phyloP scores from a whole-genome alignment of 2,888 invertebrate species.

The Aphodius granarius region DNA sequence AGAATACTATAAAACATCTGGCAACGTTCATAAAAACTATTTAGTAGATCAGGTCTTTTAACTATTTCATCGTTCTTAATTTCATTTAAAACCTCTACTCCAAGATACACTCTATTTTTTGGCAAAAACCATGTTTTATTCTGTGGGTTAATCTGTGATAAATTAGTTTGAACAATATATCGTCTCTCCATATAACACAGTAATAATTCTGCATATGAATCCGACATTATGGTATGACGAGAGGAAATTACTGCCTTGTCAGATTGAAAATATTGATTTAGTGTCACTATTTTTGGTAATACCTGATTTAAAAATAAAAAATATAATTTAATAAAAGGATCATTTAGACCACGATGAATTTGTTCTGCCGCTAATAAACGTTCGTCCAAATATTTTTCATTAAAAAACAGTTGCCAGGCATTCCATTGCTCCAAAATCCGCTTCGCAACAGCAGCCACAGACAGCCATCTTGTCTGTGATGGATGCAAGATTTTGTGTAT shows the following conservation, averaged over 20 bases:
- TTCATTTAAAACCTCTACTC: not conserved
- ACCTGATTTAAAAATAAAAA: slow-evolving; percentile 17
- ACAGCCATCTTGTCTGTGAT: slow-evolving; percentile 41
- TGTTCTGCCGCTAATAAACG: slow-evolving; percentile 28
- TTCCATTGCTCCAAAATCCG: slow-evolving; percentile 42
- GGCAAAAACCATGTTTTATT: not conserved
- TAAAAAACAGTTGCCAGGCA: slow-evolving; percentile 36
- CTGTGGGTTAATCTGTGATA: slow-evolving; percentile 8
- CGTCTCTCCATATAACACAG: slow-evolving; percentile 14
- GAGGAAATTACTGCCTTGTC: slow-evolving; percentile 13
- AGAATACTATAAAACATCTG: not conserved
- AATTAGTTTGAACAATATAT: slow-evolving; percentile 9
- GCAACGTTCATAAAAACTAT: not conserved
- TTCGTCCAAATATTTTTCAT: slow-evolving; percentile 29
- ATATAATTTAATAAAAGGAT: slow-evolving; percentile 31
- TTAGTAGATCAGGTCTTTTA: not conserved
- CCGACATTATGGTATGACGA: slow-evolving; percentile 4
- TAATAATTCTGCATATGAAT: slow-evolving; percentile 15
- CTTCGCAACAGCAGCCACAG: slow-evolving; percentile 35
- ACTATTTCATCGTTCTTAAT: not conserved
- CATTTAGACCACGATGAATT: slow-evolving; percentile 29
- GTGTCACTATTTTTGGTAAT: slow-evolving; percentile 18
- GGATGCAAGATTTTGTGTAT: slow-evolving; percentile 37
- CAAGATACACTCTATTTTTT: not conserved
- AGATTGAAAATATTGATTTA: slow-evolving; percentile 20